Conservation (phyloP, 2,113 vertebrate species). For the Excalfactoria chinensis region DNA sequence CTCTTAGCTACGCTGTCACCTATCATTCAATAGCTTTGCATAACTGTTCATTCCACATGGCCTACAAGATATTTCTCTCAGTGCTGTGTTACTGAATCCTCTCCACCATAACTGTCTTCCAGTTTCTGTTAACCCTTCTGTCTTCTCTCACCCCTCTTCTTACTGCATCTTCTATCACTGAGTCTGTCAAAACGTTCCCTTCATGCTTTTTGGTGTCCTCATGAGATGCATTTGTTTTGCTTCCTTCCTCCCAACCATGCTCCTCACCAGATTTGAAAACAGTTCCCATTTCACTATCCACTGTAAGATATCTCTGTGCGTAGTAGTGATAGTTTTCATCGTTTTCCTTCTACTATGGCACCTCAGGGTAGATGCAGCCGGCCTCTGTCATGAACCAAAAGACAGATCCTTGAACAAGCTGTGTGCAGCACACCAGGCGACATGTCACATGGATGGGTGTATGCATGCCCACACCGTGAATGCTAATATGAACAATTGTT, state of each 20-base stretch:
- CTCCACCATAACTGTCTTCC: not conserved
- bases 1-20: not conserved
- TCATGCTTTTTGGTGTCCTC: not conserved
- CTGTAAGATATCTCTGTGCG: not conserved
- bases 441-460: constrained; percentile 19
- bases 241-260: not conserved
- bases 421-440: constrained; percentile 21
- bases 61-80: not conserved
- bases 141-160: not conserved
- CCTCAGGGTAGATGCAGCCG: not conserved
- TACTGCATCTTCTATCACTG: not conserved
- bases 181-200: not conserved
- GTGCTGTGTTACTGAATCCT: not conserved
- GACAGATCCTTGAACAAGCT: not conserved
- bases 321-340: not conserved
- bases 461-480: constrained; percentile 54
- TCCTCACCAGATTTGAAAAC: not conserved
- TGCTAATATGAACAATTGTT: constrained; percentile 52
- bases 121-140: not conserved
- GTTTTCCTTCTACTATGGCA: not conserved
- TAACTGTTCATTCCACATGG: not conserved
- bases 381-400: not conserved
- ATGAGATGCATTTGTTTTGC: not conserved
- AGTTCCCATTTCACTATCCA: not conserved
- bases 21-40: not conserved